These are phyloP conservation scores for Chaetodon trifascialis DNA, from an alignment of 2,113 vertebrate species.

Conservation along the genomic window DNA sequence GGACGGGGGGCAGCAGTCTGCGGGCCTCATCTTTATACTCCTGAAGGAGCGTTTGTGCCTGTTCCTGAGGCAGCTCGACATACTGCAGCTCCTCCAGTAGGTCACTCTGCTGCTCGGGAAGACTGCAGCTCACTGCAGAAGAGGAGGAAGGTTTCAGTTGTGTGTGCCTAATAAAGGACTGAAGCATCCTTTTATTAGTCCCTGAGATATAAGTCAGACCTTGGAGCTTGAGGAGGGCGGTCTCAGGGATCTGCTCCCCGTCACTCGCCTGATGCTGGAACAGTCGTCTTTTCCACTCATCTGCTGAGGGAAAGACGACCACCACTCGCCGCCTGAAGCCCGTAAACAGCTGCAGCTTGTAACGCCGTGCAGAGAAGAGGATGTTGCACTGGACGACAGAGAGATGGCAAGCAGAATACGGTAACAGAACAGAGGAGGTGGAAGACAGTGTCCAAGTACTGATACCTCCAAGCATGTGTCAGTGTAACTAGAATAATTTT, in stretches of 20 bases:
- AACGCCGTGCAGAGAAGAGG: constrained; percentile 89
- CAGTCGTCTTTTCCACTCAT: constrained; percentile 89
- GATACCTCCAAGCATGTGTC: background rate
- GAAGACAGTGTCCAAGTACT: background rate
- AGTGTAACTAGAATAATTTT: background rate
- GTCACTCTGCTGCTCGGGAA: constrained; percentile 86
- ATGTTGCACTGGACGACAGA: constrained; percentile 86
- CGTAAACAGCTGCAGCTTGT: constrained; percentile 89
- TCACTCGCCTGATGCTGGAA: constrained; percentile 78
- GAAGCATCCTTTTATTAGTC: too few species aligned
- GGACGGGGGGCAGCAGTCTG: constrained; percentile 85
- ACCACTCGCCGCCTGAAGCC: constrained; percentile 86
- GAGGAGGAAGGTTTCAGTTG: background rate
- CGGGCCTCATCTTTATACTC: constrained; percentile 87
- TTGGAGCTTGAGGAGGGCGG: constrained; percentile 91
- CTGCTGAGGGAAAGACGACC: constrained; percentile 87
- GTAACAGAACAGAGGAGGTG: background rate
- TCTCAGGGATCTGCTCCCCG: constrained; percentile 86
- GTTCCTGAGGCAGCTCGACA: constrained; percentile 85
- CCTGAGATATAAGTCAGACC: constrained; percentile 75
- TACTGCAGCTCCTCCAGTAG: constrained; percentile 89
- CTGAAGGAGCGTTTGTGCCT: constrained; percentile 85
- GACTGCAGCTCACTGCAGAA: constrained; percentile 88
- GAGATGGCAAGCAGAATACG: background rate
- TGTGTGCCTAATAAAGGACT: too few species aligned